phyloP scores from a whole-genome alignment of 2,797 vertebrate species.

The Threskiornis aethiopicus region DNA sequence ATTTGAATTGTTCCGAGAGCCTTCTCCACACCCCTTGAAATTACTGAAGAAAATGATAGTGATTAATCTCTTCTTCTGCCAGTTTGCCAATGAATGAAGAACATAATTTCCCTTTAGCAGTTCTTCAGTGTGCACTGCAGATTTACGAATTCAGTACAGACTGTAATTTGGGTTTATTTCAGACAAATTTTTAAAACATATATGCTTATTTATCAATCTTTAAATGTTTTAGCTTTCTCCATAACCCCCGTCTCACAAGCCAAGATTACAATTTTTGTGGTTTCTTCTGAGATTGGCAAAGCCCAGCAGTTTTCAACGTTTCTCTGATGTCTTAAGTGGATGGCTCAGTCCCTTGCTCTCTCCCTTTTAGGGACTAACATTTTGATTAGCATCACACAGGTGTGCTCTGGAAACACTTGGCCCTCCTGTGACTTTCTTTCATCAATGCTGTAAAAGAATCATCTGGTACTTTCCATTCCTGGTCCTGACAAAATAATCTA shows the following conservation, averaged over 20 bases:
- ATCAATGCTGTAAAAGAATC: background rate
- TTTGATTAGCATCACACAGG: background rate
- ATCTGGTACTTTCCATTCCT: background rate
- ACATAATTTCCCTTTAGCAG: background rate
- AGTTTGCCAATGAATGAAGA: constrained; percentile 3
- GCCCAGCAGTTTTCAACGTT: background rate
- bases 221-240: background rate
- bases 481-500: background rate
- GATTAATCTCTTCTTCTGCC: constrained; percentile 21
- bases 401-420: background rate
- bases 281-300: background rate
- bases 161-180: background rate
- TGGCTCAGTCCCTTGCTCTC: background rate
- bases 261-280: background rate
- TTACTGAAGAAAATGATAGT: constrained; percentile 32
- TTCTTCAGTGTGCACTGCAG: background rate
- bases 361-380: background rate
- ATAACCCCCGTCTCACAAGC: background rate
- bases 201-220: background rate
- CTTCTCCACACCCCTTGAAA: constrained; percentile 1
- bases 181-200: background rate
- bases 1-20: constrained; percentile 2
- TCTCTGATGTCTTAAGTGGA: background rate
- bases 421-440: background rate
- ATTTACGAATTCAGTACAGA: background rate